phyloP scores from a whole-genome alignment of 2,797 vertebrate genomes.

The Thripadectes ignobilis region DNA sequence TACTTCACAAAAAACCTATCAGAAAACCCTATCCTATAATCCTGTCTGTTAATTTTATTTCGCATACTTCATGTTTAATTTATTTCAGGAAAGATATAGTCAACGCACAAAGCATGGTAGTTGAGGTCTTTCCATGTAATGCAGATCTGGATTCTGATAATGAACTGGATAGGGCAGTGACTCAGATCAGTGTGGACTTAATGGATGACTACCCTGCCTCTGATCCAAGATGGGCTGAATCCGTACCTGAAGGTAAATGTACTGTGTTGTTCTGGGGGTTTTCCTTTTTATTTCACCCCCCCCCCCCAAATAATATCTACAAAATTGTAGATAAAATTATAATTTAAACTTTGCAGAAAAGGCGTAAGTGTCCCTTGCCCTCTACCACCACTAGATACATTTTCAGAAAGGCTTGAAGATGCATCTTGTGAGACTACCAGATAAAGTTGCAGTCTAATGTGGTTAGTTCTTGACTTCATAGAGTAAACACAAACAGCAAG shows the following conservation, averaged over 20 bases:
- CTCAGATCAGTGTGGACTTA: constrained; percentile 88
- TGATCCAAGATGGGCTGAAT: constrained; percentile 96
- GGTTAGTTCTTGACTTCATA: neutral
- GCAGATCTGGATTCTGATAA: constrained; percentile 72
- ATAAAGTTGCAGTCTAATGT: neutral
- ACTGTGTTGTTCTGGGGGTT: neutral
- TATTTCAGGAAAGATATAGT: constrained; percentile 85
- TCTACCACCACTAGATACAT: neutral
- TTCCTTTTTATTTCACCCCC: neutral
- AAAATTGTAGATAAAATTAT: neutral
- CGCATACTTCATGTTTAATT: neutral
- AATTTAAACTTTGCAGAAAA: neutral
- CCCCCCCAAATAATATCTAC: neutral
- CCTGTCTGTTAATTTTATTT: neutral
- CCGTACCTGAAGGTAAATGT: constrained; percentile 89
- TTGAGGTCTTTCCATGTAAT: constrained; percentile 84
- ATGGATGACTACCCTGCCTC: constrained; percentile 95
- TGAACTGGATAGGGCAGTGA: constrained; percentile 87
- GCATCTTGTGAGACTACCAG: neutral
- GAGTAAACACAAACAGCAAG: neutral
- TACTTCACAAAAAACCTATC: neutral
- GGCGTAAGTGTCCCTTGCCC: neutral
- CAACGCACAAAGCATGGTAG: constrained; percentile 84
- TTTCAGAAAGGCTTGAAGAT: neutral
- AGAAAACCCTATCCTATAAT: neutral